These are phyloP conservation scores for Drosophila multiciliata DNA, from an alignment of 2,888 invertebrate species.

Conservation along the genomic window DNA sequence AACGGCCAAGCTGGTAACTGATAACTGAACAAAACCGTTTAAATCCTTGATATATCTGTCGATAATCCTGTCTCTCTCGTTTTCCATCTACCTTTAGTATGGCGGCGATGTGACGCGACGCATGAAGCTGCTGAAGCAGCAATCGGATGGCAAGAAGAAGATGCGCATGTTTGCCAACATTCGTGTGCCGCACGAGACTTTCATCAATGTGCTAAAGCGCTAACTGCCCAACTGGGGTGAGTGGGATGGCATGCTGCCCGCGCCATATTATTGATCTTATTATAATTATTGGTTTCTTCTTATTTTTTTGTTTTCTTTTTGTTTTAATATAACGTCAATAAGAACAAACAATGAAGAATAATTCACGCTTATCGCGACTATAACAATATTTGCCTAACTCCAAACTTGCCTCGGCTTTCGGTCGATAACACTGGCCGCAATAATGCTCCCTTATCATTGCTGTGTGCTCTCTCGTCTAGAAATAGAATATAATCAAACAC, in stretches of 20 bases:
- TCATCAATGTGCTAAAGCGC: constrained; percentile 95
- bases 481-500: constrained; percentile 40
- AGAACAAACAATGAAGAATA: not conserved
- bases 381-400: constrained; percentile 15
- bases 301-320: not conserved
- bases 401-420: not conserved
- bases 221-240: constrained; percentile 73
- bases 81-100: constrained; percentile 87
- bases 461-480: constrained; percentile 37
- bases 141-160: constrained; percentile 97
- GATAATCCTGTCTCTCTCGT: not conserved
- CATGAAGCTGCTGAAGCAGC: constrained; percentile 94
- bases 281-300: not conserved
- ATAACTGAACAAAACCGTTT: not conserved
- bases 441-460: constrained; percentile 41
- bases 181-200: constrained; percentile 95
- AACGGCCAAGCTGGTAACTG: constrained; percentile 93
- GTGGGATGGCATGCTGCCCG: constrained; percentile 22
- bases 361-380: constrained; percentile 41
- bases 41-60: not conserved
- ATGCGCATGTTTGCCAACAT: constrained; percentile 97
- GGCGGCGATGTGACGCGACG: constrained; percentile 96
- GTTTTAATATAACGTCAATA: constrained; percentile 1
- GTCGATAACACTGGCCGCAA: constrained; percentile 34
- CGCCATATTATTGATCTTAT: constrained; percentile 34